Evolutionary conservation across 2,113 vertebrate genomes (phyloP).

Genomic region (Gymnarchus niloticus): DNA sequence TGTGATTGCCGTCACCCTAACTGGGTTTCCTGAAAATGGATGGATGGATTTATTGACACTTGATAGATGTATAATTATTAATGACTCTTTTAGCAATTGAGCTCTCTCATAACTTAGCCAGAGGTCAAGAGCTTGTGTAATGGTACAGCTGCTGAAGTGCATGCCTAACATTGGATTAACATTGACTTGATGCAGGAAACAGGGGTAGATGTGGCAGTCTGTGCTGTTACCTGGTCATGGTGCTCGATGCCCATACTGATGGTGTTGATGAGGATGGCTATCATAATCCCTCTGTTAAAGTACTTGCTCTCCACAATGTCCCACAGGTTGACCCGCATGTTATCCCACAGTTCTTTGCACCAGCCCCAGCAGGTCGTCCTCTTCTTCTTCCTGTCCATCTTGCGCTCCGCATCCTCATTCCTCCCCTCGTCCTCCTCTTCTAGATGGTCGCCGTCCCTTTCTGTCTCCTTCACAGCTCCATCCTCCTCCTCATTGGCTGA

Average conservation of each 20-base stretch:
- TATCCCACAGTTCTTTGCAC: slow-evolving; percentile 47
- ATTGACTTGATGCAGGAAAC: not conserved
- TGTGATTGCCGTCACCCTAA: not conserved
- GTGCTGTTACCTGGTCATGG: slow-evolving; percentile 79
- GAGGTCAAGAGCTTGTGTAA: not conserved
- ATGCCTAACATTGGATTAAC: too few relatives aligned
- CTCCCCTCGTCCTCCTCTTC: slow-evolving; percentile 40
- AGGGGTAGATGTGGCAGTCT: not conserved
- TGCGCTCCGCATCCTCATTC: slow-evolving; percentile 26
- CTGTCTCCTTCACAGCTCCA: slow-evolving; percentile 51
- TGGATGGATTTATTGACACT: not conserved
- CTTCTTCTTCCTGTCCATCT: slow-evolving; percentile 15
- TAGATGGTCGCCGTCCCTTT: slow-evolving; percentile 55
- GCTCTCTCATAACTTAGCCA: too few relatives aligned
- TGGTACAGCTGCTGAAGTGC: not conserved
- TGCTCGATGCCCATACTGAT: slow-evolving; percentile 99
- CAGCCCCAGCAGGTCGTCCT: slow-evolving; percentile 46
- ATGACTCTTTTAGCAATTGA: not conserved
- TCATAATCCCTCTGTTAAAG: slow-evolving; percentile 97
- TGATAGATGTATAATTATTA: not conserved
- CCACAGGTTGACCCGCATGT: slow-evolving; percentile 79
- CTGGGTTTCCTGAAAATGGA: not conserved
- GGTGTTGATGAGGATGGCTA: slow-evolving; percentile 94
- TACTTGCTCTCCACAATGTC: slow-evolving; percentile 98
- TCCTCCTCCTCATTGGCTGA: slow-evolving; percentile 37